A percentile compares a stretch with the other conserved stretches of the same genome.
Evolutionary conservation across 2,113 vertebrate genomes (phyloP).

Genomic region (Chlorodrepanis virens): DNA sequence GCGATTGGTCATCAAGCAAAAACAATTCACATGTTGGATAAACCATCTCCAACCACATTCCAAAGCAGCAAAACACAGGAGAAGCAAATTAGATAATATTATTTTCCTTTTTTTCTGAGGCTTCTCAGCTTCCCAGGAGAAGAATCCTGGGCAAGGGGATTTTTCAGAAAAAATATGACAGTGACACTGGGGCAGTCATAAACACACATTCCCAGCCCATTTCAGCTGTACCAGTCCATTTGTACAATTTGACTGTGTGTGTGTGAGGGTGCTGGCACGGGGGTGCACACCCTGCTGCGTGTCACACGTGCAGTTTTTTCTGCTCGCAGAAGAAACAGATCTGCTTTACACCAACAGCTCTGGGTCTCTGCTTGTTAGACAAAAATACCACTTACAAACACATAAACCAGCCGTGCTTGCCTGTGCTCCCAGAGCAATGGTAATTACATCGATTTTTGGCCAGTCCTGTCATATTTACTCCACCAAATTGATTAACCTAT

Average conservation of each 20-base stretch:
- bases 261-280: neutral
- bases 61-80: too few relatives aligned
- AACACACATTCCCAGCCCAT: neutral
- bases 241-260: neutral
- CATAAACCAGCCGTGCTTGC: neutral
- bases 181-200: neutral
- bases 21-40: too few relatives aligned
- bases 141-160: too few relatives aligned
- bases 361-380: neutral
- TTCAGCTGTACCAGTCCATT: neutral
- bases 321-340: neutral
- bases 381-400: neutral
- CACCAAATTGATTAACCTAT: constrained; percentile 79
- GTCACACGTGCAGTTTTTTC: accelerated
- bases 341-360: neutral
- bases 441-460: constrained; percentile 65
- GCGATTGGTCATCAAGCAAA: too few relatives aligned
- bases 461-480: constrained; percentile 59
- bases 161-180: too few relatives aligned
- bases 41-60: too few relatives aligned
- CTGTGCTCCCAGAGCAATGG: neutral
- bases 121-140: too few relatives aligned
- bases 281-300: accelerated
- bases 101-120: too few relatives aligned
- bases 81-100: too few relatives aligned